Conservation (phyloP, 2,888 invertebrate species). For the Eumerus sabulonum region DNA sequence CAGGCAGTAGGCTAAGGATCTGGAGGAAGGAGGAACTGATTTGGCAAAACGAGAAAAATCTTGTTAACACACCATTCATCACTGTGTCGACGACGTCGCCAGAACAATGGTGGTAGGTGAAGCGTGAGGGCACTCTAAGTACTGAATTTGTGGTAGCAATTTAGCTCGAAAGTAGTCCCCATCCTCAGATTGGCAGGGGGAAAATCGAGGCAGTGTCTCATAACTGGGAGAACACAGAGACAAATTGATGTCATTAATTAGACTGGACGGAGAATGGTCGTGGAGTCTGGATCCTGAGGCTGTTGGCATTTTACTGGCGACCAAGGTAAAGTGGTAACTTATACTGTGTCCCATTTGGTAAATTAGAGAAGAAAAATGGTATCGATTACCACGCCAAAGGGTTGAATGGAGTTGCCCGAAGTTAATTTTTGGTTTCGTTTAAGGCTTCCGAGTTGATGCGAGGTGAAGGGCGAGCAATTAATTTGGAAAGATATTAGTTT, state of each 20-base stretch:
- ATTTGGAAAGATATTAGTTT: constrained; percentile 2
- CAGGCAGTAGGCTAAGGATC: constrained; percentile 23
- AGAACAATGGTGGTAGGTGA: constrained; percentile 28
- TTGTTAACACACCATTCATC: constrained; percentile 79
- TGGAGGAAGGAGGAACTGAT: constrained; percentile 31
- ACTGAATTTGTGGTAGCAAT: constrained; percentile 71
- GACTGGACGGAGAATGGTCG: constrained; percentile 65
- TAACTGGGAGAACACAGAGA: constrained; percentile 70
- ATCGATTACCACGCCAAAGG: constrained; percentile 52
- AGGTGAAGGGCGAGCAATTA: constrained; percentile 15
- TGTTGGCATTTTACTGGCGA: constrained; percentile 14
- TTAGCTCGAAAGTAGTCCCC: constrained; percentile 54
- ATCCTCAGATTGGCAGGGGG: background rate
- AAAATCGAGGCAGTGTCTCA: constrained; percentile 46
- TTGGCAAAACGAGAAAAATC: constrained; percentile 74
- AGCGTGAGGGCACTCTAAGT: constrained; percentile 71
- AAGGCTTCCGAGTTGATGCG: background rate
- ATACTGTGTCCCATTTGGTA: constrained; percentile 60
- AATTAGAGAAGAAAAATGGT: constrained; percentile 61
- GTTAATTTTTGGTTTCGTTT: constrained; percentile 48
- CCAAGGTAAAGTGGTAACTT: constrained; percentile 38
- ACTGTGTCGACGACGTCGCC: constrained; percentile 65
- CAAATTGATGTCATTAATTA: constrained; percentile 77
- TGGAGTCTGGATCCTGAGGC: constrained; percentile 33
- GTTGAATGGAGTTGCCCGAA: constrained; percentile 20